A percentile compares a stretch with the other conserved stretches of the same genome.
phyloP scores from a whole-genome alignment of 2,797 vertebrate species.

The Aulostomus chinensis region DNA sequence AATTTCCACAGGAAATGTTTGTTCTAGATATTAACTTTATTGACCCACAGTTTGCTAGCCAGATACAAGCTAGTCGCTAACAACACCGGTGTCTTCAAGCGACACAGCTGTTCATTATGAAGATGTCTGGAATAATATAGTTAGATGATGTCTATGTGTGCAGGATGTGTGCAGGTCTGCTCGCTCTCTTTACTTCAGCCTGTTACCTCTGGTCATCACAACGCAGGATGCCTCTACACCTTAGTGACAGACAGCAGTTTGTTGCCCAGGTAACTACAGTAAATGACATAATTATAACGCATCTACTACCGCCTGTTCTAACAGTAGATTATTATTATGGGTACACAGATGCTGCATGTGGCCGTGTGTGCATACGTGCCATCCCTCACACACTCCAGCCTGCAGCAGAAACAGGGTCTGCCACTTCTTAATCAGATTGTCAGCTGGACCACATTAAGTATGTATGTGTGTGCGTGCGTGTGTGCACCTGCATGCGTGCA shows the following conservation, averaged over 20 bases:
- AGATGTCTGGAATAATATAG: background rate
- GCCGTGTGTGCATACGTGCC: constrained; percentile 83
- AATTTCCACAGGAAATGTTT: no score
- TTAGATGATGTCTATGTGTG: constrained; percentile 28
- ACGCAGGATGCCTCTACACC: constrained; percentile 59
- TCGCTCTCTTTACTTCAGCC: constrained; percentile 82
- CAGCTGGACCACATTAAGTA: constrained; percentile 93
- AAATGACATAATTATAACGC: no score
- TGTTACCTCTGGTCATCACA: constrained; percentile 78
- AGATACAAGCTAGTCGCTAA: no score
- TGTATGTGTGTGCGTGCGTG: constrained; percentile 7
- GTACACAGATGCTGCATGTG: constrained; percentile 84
- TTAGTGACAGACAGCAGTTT: constrained; percentile 74
- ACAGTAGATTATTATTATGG: background rate
- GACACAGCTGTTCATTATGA: background rate
- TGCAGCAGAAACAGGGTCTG: constrained; percentile 88
- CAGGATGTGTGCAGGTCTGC: constrained; percentile 83
- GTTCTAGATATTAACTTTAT: no score
- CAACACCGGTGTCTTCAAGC: no score
- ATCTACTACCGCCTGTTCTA: no score
- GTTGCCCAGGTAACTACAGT: constrained; percentile 82
- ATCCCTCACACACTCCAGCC: constrained; percentile 87
- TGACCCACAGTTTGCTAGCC: no score
- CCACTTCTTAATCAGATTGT: constrained; percentile 88
- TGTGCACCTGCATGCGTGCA: background rate